Evolutionary conservation across 2,797 vertebrate genomes (phyloP).

Genomic region (Pelochelys cantorii): DNA sequence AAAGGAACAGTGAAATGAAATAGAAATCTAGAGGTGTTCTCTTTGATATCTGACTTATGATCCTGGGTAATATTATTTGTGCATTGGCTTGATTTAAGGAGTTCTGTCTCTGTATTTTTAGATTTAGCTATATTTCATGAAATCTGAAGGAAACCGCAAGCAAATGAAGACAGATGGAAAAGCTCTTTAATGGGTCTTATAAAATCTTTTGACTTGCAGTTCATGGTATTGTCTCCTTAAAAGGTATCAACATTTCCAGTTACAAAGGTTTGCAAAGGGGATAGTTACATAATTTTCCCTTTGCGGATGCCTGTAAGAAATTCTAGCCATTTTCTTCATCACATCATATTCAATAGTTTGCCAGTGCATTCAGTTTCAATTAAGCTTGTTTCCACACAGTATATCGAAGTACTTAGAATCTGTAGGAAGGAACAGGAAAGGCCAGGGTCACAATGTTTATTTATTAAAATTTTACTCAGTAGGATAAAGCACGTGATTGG

Average conservation of each 20-base stretch:
- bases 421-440: conserved; percentile 22
- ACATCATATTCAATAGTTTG: conserved; percentile 15
- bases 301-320: conserved; percentile 43
- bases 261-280: conserved; percentile 52
- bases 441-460: conserved; percentile 19
- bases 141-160: conserved; percentile 30
- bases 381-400: conserved; percentile 19
- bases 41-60: neutral
- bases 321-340: conserved; percentile 37
- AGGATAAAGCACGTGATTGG: conserved; percentile 29
- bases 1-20: neutral
- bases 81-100: conserved; percentile 1
- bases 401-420: conserved; percentile 20
- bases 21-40: neutral
- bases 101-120: conserved; percentile 19
- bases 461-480: conserved; percentile 46
- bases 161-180: conserved; percentile 65
- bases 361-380: conserved; percentile 51
- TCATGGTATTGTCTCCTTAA: conserved; percentile 66
- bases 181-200: conserved; percentile 63
- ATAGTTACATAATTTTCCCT: conserved; percentile 54
- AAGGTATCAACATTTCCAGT: conserved; percentile 68
- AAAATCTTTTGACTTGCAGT: conserved; percentile 64
- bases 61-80: neutral
- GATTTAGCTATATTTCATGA: conserved; percentile 38